Evolutionary conservation across 2,888 invertebrate species (phyloP).

Genomic region (Chrysodeixis includens): DNA sequence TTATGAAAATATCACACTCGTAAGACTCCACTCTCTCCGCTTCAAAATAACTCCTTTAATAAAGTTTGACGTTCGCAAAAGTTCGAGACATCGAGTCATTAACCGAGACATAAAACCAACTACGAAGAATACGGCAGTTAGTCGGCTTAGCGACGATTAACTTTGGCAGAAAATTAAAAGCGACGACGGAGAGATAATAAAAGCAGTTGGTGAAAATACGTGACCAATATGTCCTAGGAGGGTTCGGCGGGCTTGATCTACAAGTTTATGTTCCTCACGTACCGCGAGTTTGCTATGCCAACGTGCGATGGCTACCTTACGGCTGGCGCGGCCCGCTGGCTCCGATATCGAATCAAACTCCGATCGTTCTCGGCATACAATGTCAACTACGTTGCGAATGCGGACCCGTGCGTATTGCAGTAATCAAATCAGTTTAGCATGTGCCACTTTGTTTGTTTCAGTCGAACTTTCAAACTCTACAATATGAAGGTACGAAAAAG

Average conservation of each 20-base stretch:
- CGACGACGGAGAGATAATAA: conserved; percentile 80
- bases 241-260: conserved; percentile 68
- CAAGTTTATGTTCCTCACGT: conserved; percentile 84
- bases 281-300: conserved; percentile 83
- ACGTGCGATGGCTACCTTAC: conserved; percentile 81
- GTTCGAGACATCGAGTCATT: conserved; percentile 59
- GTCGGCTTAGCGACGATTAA: conserved; percentile 75
- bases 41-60: conserved; percentile 48
- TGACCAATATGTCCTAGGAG: conserved; percentile 85
- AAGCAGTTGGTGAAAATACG: conserved; percentile 81
- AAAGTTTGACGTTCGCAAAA: conserved; percentile 50
- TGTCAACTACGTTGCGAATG: conserved; percentile 58
- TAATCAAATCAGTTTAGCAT: conserved; percentile 37
- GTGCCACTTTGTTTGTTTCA: conserved; percentile 12
- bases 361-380: conserved; percentile 73
- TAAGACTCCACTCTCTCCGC: conserved; percentile 25
- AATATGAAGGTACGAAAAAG: too few species aligned
- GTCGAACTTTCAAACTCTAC: neutral
- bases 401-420: conserved; percentile 38
- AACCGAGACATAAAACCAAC: conserved; percentile 68
- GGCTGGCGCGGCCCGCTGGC: conserved; percentile 69
- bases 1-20: conserved; percentile 26
- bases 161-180: conserved; percentile 83
- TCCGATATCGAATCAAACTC: conserved; percentile 79
- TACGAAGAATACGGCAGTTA: conserved; percentile 72